Evolutionary conservation across 2,113 vertebrate species (phyloP), one percentile per base, ranked within the genome.

Genomic region (Bothrops jararaca): DNA sequence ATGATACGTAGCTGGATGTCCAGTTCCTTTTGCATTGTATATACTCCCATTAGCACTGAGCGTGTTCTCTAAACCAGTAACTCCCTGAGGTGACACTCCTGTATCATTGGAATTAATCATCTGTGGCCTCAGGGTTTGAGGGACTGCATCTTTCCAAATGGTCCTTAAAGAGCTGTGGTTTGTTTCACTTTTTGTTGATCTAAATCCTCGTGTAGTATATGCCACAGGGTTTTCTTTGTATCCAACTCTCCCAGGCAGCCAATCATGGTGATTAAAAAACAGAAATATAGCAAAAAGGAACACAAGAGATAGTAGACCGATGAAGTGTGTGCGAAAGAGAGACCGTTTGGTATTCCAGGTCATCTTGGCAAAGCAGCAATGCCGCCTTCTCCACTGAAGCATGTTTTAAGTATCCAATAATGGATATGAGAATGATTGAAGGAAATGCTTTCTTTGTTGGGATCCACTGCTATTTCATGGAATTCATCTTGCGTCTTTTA

Each of bases 271-370:
- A 50, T 97, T 97, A 86, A 98, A 98, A 96, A 99, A 98, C 58
- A 99, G 93, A 94, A 99, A 97, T 87, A 98, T 93, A 60, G 98
- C 98, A 91, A 99, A 97, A 93, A 98, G 97, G 57, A 98, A 98
- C 8, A 98, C 98, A 0, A 99, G 96, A 54, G 97, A 98, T 9
- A 99, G 53, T 39, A 98, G 92, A 45, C 98, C 98, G 4, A 98
- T 97, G 26, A 98, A 97, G 23, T 98, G 98, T 0, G 98, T 98
- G 34, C 99, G 98, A 94, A 99, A 99, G 42, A 99, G 97, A 42
- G 99, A 99, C 94, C 99, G 98, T 96, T 99, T 99, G 97, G 98
- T 94, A 96, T 98, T 99, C 98, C 99, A 99, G 97, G 98, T 99
- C 98, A 99, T 99, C 97, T 99, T 99, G 96, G 98, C 98, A 96